Percentiles rank a stretch among this genome's conserved stretches.
These are phyloP conservation scores for Bos taurus DNA, from an alignment of 2,113 vertebrate genomes.

Conservation along the genomic window ARS-UCD2.0 NC_037350.1:28537501-28538000, in stretches of 20 bases:
- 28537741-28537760: neutral
- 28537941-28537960: neutral
- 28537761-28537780: neutral
- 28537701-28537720: neutral
- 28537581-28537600: neutral
- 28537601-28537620: neutral
- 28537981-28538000: neutral
- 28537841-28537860: neutral
- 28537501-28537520: neutral
- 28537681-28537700: neutral
- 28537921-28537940: no score
- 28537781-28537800: neutral
- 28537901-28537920: no score
- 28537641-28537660: neutral
- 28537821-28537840: no score
- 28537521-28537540: neutral
- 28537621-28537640: neutral
- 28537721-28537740: neutral
- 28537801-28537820: neutral
- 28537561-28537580: neutral
- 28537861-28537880: neutral
- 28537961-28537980: neutral
- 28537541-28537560: neutral
- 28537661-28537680: no score
- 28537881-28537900: no score